phyloP scores from a whole-genome alignment of 2,888 invertebrate genomes.

The Oegoconia quadripuncta region DNA sequence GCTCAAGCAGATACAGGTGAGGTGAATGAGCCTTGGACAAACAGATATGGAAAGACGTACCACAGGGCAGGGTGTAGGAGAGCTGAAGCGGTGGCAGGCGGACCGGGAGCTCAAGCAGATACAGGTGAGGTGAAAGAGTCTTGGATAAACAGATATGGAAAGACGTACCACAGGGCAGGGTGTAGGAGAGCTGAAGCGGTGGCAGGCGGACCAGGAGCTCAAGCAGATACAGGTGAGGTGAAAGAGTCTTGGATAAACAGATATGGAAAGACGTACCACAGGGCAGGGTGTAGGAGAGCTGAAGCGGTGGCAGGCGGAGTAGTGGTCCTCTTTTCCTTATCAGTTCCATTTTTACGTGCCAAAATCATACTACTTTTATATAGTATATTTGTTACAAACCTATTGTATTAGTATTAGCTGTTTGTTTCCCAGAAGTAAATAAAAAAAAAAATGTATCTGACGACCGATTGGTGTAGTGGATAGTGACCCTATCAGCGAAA shows the following conservation, averaged over 20 bases:
- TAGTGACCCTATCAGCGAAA: too few relatives aligned
- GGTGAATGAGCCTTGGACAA: neutral
- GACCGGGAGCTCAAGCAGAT: slow-evolving; percentile 83
- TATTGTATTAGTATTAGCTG: too few relatives aligned
- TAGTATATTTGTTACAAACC: too few relatives aligned
- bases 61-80: slow-evolving; percentile 85
- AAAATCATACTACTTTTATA: too few relatives aligned
- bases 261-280: slow-evolving; percentile 85
- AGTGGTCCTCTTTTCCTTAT: too few relatives aligned
- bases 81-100: slow-evolving; percentile 85
- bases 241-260: too few relatives aligned
- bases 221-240: slow-evolving; percentile 44
- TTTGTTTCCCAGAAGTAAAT: too few relatives aligned
- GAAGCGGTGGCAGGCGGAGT: slow-evolving; percentile 87
- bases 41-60: slow-evolving; percentile 82
- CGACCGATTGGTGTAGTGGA: too few relatives aligned
- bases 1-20: slow-evolving; percentile 81
- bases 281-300: slow-evolving; percentile 87
- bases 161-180: slow-evolving; percentile 86
- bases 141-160: too few relatives aligned
- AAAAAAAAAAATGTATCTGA: too few relatives aligned
- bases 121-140: too few relatives aligned
- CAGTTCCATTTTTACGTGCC: too few relatives aligned
- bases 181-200: slow-evolving; percentile 83
- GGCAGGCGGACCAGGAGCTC: slow-evolving; percentile 87